Evolutionary conservation across 2,888 invertebrate species (phyloP), one percentile per base, ranked within the genome.

Genomic region (Heliothis peltigera): DNA sequence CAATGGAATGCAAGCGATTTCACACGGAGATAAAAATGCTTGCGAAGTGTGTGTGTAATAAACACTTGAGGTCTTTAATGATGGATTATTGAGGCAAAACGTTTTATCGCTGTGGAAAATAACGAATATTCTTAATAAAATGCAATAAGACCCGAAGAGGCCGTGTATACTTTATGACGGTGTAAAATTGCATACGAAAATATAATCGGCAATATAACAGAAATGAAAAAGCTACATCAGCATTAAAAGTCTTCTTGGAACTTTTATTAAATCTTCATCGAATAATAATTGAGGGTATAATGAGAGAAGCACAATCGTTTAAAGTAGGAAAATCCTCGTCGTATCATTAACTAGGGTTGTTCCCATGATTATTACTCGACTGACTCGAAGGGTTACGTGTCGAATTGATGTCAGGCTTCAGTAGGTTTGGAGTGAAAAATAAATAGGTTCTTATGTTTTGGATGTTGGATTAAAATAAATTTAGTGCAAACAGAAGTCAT

Each of bases 21-120:
- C 85, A 70, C 88, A 87, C 77, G 72, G 42, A 63, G 88, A 86
- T 88, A 86, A 80, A 80, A 83, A 77, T 76, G 67, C 78, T 77
- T 81, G 82, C 77, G 81, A 83, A 78, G 77, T 74, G 66, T 75
- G 65, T 76, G 70, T 35, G 61, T 76, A 76, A 79, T 81, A 74
- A 78, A 75, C 77, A 59, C 64, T 65, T 6, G 53, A 51, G 48
- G 51, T 47, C 42, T 70, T 49, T 64, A 75, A 80, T 72, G 65
- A 70, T 43, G 68, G 64, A 76, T 71, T 71, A 78, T 72, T 72
- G 57, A 63, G 62, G 59, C 42, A 47, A 64, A 66, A 62, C 64
- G 49, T 66, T 75, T 75, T 61, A 75, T 54, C 19, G 55, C 44
- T 57, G n/a, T 53, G 49, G 47, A 67, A 62, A 68, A 19, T 51